Base-by-base conservation (phyloP, 2,888 invertebrate species). In the Agrenia bidenticulata region DNA sequence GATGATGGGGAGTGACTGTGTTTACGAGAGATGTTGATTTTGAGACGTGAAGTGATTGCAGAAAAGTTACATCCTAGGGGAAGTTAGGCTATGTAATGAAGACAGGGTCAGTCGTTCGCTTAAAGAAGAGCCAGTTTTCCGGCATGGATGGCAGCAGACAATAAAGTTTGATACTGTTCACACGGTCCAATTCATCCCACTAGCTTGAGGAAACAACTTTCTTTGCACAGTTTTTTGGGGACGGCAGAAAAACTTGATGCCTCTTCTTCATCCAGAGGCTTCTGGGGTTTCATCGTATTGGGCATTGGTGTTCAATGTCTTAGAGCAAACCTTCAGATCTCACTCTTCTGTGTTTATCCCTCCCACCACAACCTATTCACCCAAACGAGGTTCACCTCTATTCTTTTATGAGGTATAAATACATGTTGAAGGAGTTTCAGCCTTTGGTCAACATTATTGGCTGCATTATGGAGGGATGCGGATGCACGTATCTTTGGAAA, bases 141-240 rank as follows among this genome's bases (percentile, higher is more conserved):
- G 70, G 70, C 63, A 72, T 72, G 32, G 32, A 32, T 32, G 32
- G 32, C 32, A 67, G 69, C 66, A 73, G 69, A 73, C 72, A 74
- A 73, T 73, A 75, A 75, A 73, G 74, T 75, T 73, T 73, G 73
- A 73, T 73, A 70, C 70, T 72, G 72, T 72, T 73, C 74, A 70
- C 73, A 74, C 73, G 73, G 72, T 66, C 65, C 68, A 72, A 75
- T 73, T 75, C 69, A 68, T 72, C 63, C 62, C 60, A 61, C 60
- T 72, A 71, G 72, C 74, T 73, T 64, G 64, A 72, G 72, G 72
- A 74, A 74, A 70, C 69, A 71, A 74, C 72, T 69, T 71, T 69
- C 70, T 63, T 39, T 49, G 7, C 19, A 17, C 45, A n/a, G 15
- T 51, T 39, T 45, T 19, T 19, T 45, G 19, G 45, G 15, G 5